phyloP scores from a whole-genome alignment of 2,797 vertebrate species.

The Crocidura indochinensis region DNA sequence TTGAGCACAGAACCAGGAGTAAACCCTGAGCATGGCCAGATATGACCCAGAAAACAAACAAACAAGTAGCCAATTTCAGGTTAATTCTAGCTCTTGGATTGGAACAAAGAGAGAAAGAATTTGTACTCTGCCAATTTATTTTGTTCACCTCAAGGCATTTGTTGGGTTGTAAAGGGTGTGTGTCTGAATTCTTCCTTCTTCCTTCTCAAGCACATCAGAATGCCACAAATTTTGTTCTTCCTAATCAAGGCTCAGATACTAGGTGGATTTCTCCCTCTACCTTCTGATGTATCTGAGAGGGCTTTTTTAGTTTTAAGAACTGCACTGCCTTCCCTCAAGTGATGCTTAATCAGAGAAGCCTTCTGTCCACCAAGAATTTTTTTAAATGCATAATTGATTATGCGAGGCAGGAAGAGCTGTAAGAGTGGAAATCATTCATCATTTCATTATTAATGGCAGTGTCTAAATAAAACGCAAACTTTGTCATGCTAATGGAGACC shows the following conservation, averaged over 20 bases:
- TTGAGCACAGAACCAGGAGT: too few species aligned
- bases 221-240: conserved; percentile 51
- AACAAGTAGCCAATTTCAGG: conserved; percentile 59
- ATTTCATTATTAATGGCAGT: conserved; percentile 98
- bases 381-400: conserved; percentile 93
- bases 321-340: conserved; percentile 80
- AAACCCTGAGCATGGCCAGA: too few species aligned
- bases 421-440: conserved; percentile 92
- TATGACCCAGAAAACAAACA: too few species aligned
- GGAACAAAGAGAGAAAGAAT: conserved; percentile 59
- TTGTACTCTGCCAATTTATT: conserved; percentile 41
- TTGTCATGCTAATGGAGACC: conserved; percentile 96
- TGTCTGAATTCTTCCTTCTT: conserved; percentile 60
- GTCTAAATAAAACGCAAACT: conserved; percentile 97
- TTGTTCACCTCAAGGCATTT: conserved; percentile 32
- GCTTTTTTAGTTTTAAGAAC: conserved; percentile 85
- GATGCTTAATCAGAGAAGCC: conserved; percentile 90
- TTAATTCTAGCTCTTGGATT: conserved; percentile 54
- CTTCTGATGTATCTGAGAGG: conserved; percentile 67
- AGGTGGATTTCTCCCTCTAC: conserved; percentile 26
- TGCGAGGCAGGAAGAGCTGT: conserved; percentile 89
- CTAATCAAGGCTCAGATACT: conserved; percentile 70
- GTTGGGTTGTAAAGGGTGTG: conserved; percentile 22
- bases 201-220: conserved; percentile 51
- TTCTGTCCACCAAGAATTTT: conserved; percentile 91